phyloP scores from a whole-genome alignment of 2,888 invertebrate species.

The Ophion costatus region DNA sequence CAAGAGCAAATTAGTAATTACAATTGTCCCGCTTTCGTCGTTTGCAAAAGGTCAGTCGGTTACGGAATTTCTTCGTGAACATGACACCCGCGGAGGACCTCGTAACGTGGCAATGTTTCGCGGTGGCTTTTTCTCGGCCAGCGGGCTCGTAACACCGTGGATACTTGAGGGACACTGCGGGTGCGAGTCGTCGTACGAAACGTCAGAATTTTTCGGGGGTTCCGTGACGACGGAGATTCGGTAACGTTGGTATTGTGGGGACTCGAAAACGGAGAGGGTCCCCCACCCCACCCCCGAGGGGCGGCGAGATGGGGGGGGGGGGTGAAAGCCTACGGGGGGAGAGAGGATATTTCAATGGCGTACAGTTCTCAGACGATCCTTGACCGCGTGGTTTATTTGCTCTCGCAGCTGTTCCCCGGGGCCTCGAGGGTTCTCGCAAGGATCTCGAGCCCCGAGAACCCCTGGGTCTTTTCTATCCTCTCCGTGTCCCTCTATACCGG shows the following conservation, averaged over 20 bases:
- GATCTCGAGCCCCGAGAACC: constrained; percentile 67
- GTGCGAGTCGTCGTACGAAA: constrained; percentile 24
- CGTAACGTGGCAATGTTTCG: not conserved
- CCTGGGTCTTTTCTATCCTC: constrained; percentile 55
- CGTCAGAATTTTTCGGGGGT: constrained; percentile 57
- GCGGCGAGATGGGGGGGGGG: constrained; percentile 10
- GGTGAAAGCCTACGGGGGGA: not conserved
- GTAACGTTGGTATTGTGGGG: constrained; percentile 40
- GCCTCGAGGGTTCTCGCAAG: constrained; percentile 71
- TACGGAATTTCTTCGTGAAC: constrained; percentile 8
- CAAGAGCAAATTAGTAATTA: not conserved
- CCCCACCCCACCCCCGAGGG: not conserved
- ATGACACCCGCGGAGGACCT: not conserved
- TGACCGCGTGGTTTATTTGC: constrained; percentile 76
- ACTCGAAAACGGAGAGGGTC: constrained; percentile 7
- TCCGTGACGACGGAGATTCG: constrained; percentile 42
- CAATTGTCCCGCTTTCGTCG: constrained; percentile 26
- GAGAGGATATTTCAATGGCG: constrained; percentile 40
- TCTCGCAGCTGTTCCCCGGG: constrained; percentile 76
- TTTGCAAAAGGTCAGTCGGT: not conserved
- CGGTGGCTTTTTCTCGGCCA: not conserved
- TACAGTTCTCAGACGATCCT: constrained; percentile 62
- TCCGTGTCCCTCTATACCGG: not conserved
- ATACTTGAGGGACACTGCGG: constrained; percentile 37
- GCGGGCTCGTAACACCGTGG: constrained; percentile 4